phyloP scores from a whole-genome alignment of 92 coral and sea anemone genomes.

The Parazoanthus atlanticus region DNA sequence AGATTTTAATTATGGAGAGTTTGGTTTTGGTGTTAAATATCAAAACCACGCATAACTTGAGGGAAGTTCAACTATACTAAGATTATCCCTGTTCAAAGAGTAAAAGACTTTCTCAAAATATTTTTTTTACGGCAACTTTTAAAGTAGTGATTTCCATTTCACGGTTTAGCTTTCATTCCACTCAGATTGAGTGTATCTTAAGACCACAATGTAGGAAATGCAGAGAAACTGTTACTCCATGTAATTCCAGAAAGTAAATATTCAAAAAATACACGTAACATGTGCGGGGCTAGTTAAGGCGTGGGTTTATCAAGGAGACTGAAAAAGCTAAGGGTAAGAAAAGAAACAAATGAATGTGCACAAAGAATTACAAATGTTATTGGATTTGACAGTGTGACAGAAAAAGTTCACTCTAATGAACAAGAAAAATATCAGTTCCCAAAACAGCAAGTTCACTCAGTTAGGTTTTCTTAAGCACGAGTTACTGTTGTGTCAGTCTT shows the following conservation, averaged over 20 bases:
- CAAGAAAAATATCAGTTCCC: background rate
- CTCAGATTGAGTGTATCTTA: background rate
- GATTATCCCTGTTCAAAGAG: background rate
- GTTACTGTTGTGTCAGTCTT: background rate
- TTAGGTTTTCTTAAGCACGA: no score
- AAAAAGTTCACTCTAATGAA: background rate
- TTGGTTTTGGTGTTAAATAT: background rate
- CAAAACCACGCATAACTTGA: background rate
- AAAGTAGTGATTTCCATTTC: slow-evolving; percentile 7
- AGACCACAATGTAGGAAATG: background rate
- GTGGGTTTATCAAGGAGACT: background rate
- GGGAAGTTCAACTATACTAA: background rate
- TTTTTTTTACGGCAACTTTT: background rate
- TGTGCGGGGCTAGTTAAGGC: no score
- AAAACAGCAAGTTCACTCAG: background rate
- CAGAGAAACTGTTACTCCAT: background rate
- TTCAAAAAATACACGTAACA: background rate
- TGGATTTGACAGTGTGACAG: background rate
- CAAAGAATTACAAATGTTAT: background rate
- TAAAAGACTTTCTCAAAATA: background rate
- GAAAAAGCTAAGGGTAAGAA: background rate
- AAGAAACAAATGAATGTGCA: no score
- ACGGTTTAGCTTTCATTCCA: background rate
- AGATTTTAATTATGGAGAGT: background rate
- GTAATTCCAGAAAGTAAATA: background rate